Evolutionary conservation across 2,113 vertebrate genomes (phyloP), one percentile per base, ranked within the genome.

Genomic region (Cyphomyrus discorhynchus): DNA sequence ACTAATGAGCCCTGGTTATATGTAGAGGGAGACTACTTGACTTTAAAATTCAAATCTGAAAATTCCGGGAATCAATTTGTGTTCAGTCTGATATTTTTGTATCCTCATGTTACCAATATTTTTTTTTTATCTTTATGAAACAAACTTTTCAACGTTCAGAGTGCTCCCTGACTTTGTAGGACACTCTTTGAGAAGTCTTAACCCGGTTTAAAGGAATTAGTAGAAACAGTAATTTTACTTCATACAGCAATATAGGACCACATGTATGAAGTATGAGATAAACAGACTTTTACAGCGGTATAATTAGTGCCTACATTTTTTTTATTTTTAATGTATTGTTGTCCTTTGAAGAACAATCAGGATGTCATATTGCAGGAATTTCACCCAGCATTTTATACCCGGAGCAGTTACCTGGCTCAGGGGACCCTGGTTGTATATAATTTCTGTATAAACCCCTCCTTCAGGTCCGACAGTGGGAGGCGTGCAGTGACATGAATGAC

Each of bases 401-500:
- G 5, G 31, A 17, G 11, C 70, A 31, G 15, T 7, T 77, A 39
- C 15, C 15, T 77, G 70, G 15, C 31, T 39, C 35, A 39, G 4
- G 70, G 70, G 70, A 31, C 62, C 27, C 74, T 19, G 74, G 74
- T 42, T 80, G 35, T 80, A 10, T 49, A 27, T 49, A 49, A 47
- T 85, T 49, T n/a, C 82, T 85, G 82, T 42, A 80, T 80, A 80
- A 74, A 39, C 1, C 35, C 24, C 45, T 15, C 45, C 19, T 49
- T 21, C n/a, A 85, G 82, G 45, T 85, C 21, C 0, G 3, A 24
- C 21, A 46, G 88, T 56, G 89, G 90, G 91, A 90, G 91, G 89
- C 86, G 88, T 92, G 92, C 94, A 89, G 90, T 91, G 96, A 96
- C 95, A 99, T 99, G 98, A 99, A 98, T 95, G 98, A 99, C 95